Conservation (phyloP, 2,113 vertebrate species). For the Corythornis cristatus region DNA sequence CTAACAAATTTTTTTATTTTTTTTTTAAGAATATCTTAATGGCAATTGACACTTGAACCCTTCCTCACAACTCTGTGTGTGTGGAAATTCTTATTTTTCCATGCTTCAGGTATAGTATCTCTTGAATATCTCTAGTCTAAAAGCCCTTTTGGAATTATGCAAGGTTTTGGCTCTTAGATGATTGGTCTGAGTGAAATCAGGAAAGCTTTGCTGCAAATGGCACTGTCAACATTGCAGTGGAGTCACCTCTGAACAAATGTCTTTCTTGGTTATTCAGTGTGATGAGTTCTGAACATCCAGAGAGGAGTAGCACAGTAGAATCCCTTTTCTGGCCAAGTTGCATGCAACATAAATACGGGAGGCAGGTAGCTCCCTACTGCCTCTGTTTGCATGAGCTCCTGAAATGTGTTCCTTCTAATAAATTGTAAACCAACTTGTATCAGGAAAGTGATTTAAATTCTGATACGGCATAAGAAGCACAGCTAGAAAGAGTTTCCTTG, state of each 20-base stretch:
- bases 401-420: neutral
- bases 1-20: neutral
- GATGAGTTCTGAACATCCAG: neutral
- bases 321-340: neutral
- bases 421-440: neutral
- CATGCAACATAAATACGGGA: neutral
- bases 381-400: neutral
- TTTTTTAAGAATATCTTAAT: neutral
- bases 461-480: neutral
- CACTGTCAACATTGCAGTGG: neutral
- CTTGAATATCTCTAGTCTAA: neutral
- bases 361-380: neutral
- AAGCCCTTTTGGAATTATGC: neutral
- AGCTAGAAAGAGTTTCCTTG: neutral
- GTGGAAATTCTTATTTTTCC: neutral
- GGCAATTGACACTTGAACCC: neutral
- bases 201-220: neutral
- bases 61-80: accelerated
- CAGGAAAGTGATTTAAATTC: neutral
- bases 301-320: neutral
- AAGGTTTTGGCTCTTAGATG: neutral
- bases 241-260: neutral
- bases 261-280: neutral
- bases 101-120: neutral
- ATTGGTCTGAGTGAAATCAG: neutral